phyloP scores from a whole-genome alignment of 2,113 vertebrate genomes.

The Scomber japonicus region DNA sequence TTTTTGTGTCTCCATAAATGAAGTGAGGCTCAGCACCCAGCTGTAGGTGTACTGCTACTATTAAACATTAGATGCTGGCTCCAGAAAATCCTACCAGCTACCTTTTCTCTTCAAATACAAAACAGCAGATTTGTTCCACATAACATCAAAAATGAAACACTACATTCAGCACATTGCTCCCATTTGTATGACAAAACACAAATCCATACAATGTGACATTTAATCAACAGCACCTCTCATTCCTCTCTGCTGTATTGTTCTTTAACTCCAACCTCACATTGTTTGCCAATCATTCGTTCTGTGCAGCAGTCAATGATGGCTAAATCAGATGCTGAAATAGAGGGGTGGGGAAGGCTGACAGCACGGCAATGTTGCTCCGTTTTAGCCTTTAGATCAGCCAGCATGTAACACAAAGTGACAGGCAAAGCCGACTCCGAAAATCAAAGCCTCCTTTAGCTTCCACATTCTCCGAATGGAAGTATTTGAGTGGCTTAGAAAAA shows the following conservation, averaged over 20 bases:
- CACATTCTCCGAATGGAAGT: constrained; percentile 75
- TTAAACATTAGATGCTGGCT: too few relatives aligned
- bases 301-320: constrained; percentile 65
- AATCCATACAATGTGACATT: constrained; percentile 19
- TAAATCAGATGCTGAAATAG: constrained; percentile 51
- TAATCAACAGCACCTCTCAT: not conserved
- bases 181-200: constrained; percentile 2
- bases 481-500: constrained; percentile 83
- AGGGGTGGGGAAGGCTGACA: constrained; percentile 65
- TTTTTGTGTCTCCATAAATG: too few relatives aligned
- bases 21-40: too few relatives aligned
- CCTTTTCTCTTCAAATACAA: too few relatives aligned
- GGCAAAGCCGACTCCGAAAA: constrained; percentile 79
- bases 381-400: constrained; percentile 75
- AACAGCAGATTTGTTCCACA: too few relatives aligned
- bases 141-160: not conserved
- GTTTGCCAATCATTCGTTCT: constrained; percentile 59
- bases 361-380: constrained; percentile 48
- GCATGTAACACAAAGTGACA: constrained; percentile 83
- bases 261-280: constrained; percentile 32
- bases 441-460: constrained; percentile 82
- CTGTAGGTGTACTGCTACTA: too few relatives aligned
- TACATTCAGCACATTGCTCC: not conserved
- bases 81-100: too few relatives aligned
- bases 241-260: not conserved